These are phyloP conservation scores for Brachionichthys hirsutus DNA, from an alignment of 2,113 vertebrate species.

Conservation along the genomic window DNA sequence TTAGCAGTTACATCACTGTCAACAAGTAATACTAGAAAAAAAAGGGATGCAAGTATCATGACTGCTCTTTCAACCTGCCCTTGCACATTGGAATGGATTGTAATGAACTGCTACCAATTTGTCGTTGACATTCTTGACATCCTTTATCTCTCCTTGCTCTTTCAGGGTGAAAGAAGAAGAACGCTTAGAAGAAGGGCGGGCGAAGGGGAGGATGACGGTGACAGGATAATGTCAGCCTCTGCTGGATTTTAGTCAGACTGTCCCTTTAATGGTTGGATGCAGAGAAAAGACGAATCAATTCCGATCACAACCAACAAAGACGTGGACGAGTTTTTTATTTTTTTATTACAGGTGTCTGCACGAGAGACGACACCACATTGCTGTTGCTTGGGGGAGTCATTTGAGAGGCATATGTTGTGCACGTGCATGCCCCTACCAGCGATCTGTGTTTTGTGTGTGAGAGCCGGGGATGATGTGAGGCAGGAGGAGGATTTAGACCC, in stretches of 20 bases:
- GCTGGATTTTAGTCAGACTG: slow-evolving; percentile 25
- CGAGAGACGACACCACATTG: slow-evolving; percentile 35
- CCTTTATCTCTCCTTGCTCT: slow-evolving; percentile 6
- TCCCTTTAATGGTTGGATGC: slow-evolving; percentile 47
- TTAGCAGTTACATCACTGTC: slow-evolving; percentile 8
- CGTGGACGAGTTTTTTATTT: too few relatives aligned
- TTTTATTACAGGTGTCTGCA: slow-evolving; percentile 44
- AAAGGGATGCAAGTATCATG: neutral
- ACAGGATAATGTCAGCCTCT: slow-evolving; percentile 17
- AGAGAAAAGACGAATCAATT: slow-evolving; percentile 52
- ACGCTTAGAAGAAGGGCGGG: slow-evolving; percentile 11
- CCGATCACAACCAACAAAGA: slow-evolving; percentile 51
- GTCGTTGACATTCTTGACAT: slow-evolving; percentile 15
- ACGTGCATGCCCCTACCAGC: slow-evolving; percentile 50
- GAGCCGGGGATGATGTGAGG: slow-evolving; percentile 37
- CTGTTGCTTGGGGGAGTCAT: slow-evolving; percentile 46
- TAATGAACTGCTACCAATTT: slow-evolving; percentile 24
- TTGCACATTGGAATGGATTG: slow-evolving; percentile 21
- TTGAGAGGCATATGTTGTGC: slow-evolving; percentile 46
- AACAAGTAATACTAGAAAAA: slow-evolving; percentile 2
- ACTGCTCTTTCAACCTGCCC: slow-evolving; percentile 13
- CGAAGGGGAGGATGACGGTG: slow-evolving; percentile 15
- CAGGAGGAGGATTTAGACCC: slow-evolving; percentile 75
- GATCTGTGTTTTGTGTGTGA: slow-evolving; percentile 25
- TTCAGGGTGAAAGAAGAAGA: slow-evolving; percentile 3